These are phyloP conservation scores for Brachionus plicatilis DNA, from an alignment of 1,140 invertebrate species.

Conservation along the genomic window DNA sequence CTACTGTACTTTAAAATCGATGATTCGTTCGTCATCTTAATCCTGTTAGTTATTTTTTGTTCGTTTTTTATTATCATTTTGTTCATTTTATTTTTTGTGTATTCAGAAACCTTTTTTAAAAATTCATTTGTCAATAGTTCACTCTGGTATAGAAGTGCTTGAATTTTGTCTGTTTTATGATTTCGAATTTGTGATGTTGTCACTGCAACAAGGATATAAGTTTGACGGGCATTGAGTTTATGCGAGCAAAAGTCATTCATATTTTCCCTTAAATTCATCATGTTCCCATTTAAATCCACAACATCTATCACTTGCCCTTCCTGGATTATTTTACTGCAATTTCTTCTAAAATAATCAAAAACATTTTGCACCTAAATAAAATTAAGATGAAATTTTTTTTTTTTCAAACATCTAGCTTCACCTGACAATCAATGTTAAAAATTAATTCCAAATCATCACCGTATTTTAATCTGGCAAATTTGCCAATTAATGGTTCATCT, in stretches of 20 bases:
- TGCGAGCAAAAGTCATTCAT: background rate
- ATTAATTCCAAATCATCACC: background rate
- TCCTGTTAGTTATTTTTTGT: background rate
- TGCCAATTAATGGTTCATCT: background rate
- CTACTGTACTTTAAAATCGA: background rate
- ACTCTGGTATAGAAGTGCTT: background rate
- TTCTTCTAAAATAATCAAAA: background rate
- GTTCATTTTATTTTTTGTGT: background rate
- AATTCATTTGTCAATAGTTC: constrained; percentile 6
- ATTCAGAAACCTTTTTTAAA: background rate
- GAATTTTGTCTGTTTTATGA: background rate
- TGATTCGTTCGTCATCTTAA: background rate
- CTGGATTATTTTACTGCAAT: background rate
- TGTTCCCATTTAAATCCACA: background rate
- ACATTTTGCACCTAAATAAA: background rate
- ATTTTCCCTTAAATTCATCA: background rate
- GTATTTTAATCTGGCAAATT: constrained; percentile 16
- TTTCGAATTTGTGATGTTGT: background rate
- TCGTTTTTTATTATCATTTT: background rate
- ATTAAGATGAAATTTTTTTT: background rate
- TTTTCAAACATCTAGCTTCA: background rate
- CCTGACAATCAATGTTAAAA: constrained; percentile 28
- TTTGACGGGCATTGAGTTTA: background rate
- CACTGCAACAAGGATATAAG: constrained; percentile 18
- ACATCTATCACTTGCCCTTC: background rate